Base-by-base conservation (phyloP, 2,797 vertebrate genomes). In the Sebastes oblongus region DNA sequence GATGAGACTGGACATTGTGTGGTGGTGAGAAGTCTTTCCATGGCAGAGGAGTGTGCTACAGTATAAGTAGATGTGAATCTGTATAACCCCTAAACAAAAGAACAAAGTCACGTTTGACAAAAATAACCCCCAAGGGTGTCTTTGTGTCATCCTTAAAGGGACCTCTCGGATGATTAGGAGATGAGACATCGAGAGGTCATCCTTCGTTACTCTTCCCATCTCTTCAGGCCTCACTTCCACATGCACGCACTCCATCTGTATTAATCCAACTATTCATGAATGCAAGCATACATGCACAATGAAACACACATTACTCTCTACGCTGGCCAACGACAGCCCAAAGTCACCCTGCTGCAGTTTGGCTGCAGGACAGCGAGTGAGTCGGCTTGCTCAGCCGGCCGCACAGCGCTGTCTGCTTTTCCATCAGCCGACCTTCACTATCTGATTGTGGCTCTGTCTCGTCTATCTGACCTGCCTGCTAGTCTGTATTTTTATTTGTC, bases 361-460 rank as follows among this genome's bases (percentile, higher is more conserved):
- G 84, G 88, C 91, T 14, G 58, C 74, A 69, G 87, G 88, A 92
- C 82, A 87, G 82, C 36, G 55, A 78, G 72, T 90, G 90, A 92
- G 78, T 92, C 89, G 88, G 87, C 81, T 36, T 73, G 75, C 78
- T 84, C 76, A 81, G 86, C 50, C 39, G 78, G 78, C 65, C 64
- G 50, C 58, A 66, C 56, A 77, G 72, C 6, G 22, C 29, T 81
- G 70, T 88, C 76, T 84, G 89, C 69, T 85, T 67, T 70, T 88
- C 78, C 77, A 46, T 87, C 83, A 83, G 75, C 59, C 8, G 24
- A 83, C 72, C 76, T 76, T 79, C 64, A 80, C 32, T 30, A 24
- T 83, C 62, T 66, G 42, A 86, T 58, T 68, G 67, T 81, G 20
- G 34, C 22, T 84, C 64, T 34, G 1, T 86, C 69, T 56, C 32